Percentiles rank a stretch among this genome's conserved stretches.
Conservation (phyloP, 2,888 invertebrate genomes). For the Mystacides longicornis region DNA sequence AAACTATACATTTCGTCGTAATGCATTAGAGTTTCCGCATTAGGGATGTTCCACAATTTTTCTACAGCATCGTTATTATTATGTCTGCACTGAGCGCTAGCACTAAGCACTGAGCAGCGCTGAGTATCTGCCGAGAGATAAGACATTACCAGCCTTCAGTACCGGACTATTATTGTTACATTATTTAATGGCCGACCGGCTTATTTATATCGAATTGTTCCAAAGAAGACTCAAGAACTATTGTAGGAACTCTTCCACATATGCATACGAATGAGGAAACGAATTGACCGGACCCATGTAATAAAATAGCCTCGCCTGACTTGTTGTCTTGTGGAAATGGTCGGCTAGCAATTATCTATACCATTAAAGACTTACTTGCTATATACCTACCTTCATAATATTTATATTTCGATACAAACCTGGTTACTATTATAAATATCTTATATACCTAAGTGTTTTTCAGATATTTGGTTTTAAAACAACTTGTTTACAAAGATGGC, state of each 20-base stretch:
- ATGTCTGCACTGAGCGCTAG: not conserved
- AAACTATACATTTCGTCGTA: not conserved
- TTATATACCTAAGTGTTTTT: too few species aligned
- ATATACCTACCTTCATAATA: too few species aligned
- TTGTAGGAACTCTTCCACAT: not conserved
- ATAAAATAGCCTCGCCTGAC: not conserved
- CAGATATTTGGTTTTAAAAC: too few species aligned
- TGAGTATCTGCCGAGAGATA: not conserved
- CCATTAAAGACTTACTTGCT: too few species aligned
- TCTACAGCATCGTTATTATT: constrained; percentile 2
- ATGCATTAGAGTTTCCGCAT: constrained; percentile 20
- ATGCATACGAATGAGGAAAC: not conserved
- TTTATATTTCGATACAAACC: too few species aligned
- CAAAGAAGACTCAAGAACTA: not conserved
- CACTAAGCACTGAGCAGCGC: not conserved
- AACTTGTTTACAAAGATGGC: too few species aligned
- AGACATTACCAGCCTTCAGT: not conserved
- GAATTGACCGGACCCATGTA: not conserved
- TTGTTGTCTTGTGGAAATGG: too few species aligned
- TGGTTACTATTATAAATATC: too few species aligned
- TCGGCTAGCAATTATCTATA: too few species aligned
- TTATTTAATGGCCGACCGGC: not conserved
- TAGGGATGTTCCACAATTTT: constrained; percentile 14
- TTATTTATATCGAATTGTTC: constrained; percentile 1
- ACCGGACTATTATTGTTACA: not conserved